Conservation (phyloP, 1,140 invertebrate genomes). For the Scaptomyza graminum region DNA sequence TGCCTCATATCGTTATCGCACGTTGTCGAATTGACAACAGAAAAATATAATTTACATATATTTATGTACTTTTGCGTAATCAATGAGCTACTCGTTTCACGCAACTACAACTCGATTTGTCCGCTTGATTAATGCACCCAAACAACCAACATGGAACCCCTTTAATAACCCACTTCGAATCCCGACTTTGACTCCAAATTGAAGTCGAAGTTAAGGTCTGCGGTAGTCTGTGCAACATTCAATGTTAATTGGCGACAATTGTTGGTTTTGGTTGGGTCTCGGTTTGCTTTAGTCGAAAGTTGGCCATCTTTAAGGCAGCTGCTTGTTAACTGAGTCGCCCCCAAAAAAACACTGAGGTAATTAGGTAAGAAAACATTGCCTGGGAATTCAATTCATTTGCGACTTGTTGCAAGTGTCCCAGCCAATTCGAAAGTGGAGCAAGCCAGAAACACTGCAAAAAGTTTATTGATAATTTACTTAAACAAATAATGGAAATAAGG, state of each 20-base stretch:
- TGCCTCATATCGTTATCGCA: slow-evolving; percentile 40
- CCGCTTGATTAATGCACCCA: slow-evolving; percentile 66
- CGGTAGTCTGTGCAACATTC: slow-evolving; percentile 15
- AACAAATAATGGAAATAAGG: not conserved
- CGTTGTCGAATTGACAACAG: slow-evolving; percentile 45
- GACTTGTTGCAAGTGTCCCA: not conserved
- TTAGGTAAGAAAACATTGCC: slow-evolving; percentile 20
- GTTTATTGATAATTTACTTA: slow-evolving; percentile 3
- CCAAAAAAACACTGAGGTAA: slow-evolving; percentile 16
- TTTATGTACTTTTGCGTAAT: slow-evolving; percentile 42
- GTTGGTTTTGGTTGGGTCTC: slow-evolving; percentile 38
- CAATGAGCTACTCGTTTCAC: slow-evolving; percentile 74
- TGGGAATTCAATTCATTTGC: slow-evolving; percentile 40
- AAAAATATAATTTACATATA: slow-evolving; percentile 61
- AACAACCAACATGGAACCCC: slow-evolving; percentile 1
- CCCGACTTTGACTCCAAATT: slow-evolving; percentile 1
- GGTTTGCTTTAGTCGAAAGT: slow-evolving; percentile 55
- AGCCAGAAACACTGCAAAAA: slow-evolving; percentile 2
- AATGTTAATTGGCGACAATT: slow-evolving; percentile 74
- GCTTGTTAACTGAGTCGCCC: slow-evolving; percentile 14
- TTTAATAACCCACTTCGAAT: slow-evolving; percentile 23
- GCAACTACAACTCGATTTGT: slow-evolving; percentile 58
- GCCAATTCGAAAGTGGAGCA: slow-evolving; percentile 9
- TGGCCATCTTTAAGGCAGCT: slow-evolving; percentile 25
- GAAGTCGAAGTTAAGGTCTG: not conserved